These are phyloP conservation scores for Jaculus jaculus DNA, from an alignment of 2,113 vertebrate genomes.

Conservation along the genomic window DNA sequence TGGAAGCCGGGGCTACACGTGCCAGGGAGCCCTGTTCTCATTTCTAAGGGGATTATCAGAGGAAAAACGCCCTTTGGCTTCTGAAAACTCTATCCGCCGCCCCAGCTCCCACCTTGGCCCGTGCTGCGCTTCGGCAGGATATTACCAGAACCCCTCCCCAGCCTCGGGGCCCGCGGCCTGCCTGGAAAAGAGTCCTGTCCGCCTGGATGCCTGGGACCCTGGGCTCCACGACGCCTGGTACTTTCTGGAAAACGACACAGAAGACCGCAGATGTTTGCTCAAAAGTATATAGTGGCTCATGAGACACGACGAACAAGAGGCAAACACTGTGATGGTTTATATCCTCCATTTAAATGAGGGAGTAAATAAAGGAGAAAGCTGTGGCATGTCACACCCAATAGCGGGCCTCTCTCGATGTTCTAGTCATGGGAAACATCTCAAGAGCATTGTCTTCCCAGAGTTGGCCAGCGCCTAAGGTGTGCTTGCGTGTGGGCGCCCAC, in stretches of 20 bases:
- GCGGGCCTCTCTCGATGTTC: background rate
- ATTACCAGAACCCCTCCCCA: background rate
- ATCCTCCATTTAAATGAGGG: background rate
- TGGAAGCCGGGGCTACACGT: background rate
- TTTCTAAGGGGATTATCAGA: constrained; percentile 5
- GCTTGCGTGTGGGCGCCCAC: fast-evolving
- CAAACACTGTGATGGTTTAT: background rate
- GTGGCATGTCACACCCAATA: fast-evolving
- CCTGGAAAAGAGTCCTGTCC: fast-evolving
- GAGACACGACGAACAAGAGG: background rate
- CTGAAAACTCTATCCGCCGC: background rate
- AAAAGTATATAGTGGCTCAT: background rate
- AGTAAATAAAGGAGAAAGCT: background rate
- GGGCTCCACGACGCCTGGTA: too few relatives aligned
- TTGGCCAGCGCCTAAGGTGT: background rate
- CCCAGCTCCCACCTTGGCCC: background rate
- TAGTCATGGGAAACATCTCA: background rate
- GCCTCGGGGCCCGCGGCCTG: fast-evolving
- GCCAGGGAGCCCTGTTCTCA: background rate
- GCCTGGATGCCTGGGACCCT: background rate
- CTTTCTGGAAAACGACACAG: background rate
- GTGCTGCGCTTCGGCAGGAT: fast-evolving
- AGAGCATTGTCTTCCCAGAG: background rate
- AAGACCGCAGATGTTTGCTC: background rate
- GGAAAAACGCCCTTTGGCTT: background rate